A percentile compares a stretch with the other conserved stretches of the same genome.
These are phyloP conservation scores for Tinamus guttatus DNA, from an alignment of 2,113 vertebrate genomes.

Conservation along the genomic window DNA sequence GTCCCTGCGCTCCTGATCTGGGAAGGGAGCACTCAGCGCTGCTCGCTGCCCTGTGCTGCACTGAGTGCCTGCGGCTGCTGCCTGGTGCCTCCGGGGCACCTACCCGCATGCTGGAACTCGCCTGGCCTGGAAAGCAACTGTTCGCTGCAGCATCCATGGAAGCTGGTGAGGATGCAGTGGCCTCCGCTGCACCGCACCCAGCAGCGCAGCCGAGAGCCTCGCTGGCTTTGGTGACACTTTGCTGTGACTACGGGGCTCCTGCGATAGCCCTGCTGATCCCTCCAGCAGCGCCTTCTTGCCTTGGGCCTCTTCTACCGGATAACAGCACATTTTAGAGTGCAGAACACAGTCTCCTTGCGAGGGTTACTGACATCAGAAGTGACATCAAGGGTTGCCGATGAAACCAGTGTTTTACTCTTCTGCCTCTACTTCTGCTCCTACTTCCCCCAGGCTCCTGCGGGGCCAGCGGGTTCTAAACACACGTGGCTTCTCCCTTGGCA, in stretches of 20 bases:
- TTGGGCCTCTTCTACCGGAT: neutral
- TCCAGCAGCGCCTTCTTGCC: neutral
- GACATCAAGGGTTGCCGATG: neutral
- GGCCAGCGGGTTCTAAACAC: neutral
- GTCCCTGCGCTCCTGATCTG: too few species aligned
- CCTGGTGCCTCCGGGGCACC: neutral
- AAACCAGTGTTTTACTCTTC: neutral
- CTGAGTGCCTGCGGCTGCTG: neutral
- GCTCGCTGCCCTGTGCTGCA: neutral
- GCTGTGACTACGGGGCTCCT: slow-evolving; percentile 31
- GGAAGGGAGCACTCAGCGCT: too few species aligned
- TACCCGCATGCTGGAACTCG: neutral
- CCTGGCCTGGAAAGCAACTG: neutral
- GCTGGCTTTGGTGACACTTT: neutral
- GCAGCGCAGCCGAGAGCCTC: slow-evolving; percentile 9
- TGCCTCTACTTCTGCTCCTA: neutral
- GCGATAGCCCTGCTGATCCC: slow-evolving; percentile 10
- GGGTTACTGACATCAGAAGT: neutral
- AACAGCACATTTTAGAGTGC: neutral
- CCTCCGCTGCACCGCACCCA: slow-evolving; percentile 34
- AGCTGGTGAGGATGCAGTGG: neutral
- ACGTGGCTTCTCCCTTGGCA: neutral
- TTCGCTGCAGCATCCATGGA: neutral
- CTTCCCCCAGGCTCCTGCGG: neutral
- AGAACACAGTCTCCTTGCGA: neutral